Percentiles rank a stretch among this genome's conserved stretches.
phyloP scores from a whole-genome alignment of 2,797 vertebrate species.

The Amblyopsis hoosieri region DNA sequence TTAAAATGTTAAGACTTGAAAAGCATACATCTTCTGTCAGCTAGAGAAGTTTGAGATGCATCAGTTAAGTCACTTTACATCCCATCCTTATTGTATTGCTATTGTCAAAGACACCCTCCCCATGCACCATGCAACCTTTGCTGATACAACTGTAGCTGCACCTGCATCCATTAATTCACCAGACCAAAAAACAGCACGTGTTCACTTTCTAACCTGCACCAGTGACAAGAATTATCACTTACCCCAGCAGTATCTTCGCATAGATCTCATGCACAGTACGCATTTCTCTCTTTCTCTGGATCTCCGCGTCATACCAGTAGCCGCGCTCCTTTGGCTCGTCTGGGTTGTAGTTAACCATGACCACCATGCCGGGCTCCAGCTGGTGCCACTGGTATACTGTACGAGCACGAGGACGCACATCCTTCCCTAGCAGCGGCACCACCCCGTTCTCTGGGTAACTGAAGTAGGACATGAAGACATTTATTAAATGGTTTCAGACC shows the following conservation, averaged over 20 bases:
- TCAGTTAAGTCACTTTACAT: too few relatives aligned
- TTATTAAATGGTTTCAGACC: too few relatives aligned
- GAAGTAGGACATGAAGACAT: not conserved
- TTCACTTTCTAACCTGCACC: too few relatives aligned
- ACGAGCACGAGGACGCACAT: conserved; percentile 89
- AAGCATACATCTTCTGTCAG: too few relatives aligned
- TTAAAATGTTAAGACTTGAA: too few relatives aligned
- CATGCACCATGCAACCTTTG: too few relatives aligned
- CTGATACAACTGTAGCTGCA: too few relatives aligned
- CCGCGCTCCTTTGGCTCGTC: conserved; percentile 93
- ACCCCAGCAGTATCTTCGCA: conserved; percentile 90
- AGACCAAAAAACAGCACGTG: too few relatives aligned
- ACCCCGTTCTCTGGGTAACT: conserved; percentile 95
- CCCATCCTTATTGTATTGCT: too few relatives aligned
- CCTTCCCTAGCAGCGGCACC: conserved; percentile 80
- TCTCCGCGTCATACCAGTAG: conserved; percentile 96
- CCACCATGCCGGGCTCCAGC: conserved; percentile 86
- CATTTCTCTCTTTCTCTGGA: conserved; percentile 87
- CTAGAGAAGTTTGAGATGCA: too few relatives aligned
- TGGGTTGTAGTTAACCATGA: conserved; percentile 96
- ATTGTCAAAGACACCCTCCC: too few relatives aligned
- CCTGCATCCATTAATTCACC: too few relatives aligned
- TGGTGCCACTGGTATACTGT: conserved; percentile 91
- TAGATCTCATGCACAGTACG: conserved; percentile 85
- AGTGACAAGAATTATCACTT: conserved; percentile 42